Evolutionary conservation across 2,797 vertebrate genomes (phyloP), one percentile per base, ranked within the genome.

Genomic region (Anguilla pacifica): DNA sequence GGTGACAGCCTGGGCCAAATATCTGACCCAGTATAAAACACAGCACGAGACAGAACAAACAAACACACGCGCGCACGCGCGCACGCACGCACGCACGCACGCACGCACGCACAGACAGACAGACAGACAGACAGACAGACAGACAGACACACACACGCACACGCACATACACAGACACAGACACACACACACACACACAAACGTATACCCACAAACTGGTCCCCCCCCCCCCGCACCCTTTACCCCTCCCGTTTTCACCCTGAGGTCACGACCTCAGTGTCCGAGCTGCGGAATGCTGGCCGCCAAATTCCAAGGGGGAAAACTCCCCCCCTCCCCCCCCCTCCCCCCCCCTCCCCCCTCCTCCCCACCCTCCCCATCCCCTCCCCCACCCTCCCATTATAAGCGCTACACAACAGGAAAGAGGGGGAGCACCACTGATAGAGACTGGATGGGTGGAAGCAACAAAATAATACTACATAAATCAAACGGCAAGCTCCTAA

Each of bases 181-280:
- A 35, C 35, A 57, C n/a, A 61, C 57, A 15, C 57, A n/a, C 64
- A 10, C 4, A 86, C 25, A 72, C 85, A 72, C 85, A 87, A n/a
- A 84, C 85, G 4, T 67, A 84, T 15, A 31, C 46, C 10, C 6
- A 72, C 67, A 35, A 74, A 77, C 67, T 7, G 79, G 87, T 74
- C 77, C n/a, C 43, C 74, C 31, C 10, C 3, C 70, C 10, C 77
- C 55, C 53, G 22, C 25, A 11, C 74, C 28, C 81, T 22, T 74
- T 43, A 87, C 61, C 86, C 57, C 17, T n/a, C 49, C 55, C 86
- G 61, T 46, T 85, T 28, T 15, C 39, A 82, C 86, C 87, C 83
- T 35, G 49, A 90, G 91, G 90, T 93, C 91, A 88, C 35, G 61
- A 64, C 87, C 88, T 88, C 39, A 25, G 79, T 72, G 83, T 57